Conservation (phyloP, 2,888 invertebrate genomes). For the Andrena marginata region DNA sequence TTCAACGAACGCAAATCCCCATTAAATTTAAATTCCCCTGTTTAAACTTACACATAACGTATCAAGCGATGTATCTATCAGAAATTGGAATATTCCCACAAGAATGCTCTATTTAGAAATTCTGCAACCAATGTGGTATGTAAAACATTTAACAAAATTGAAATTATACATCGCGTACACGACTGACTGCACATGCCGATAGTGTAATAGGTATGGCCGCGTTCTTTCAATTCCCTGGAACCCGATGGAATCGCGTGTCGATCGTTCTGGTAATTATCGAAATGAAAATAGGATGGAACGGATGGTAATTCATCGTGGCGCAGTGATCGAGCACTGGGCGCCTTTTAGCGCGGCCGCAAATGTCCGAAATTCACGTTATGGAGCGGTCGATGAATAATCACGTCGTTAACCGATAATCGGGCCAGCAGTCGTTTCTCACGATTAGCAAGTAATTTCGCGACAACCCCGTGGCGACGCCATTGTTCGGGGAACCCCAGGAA, state of each 20-base stretch:
- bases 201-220: neutral
- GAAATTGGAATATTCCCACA: too few species aligned
- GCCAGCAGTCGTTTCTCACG: conserved; percentile 51
- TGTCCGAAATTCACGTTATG: conserved; percentile 62
- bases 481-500: neutral
- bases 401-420: conserved; percentile 70
- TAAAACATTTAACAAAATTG: too few species aligned
- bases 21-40: too few species aligned
- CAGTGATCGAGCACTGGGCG: conserved; percentile 43
- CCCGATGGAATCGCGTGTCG: neutral
- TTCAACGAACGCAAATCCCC: too few species aligned
- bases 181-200: neutral
- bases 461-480: conserved; percentile 8
- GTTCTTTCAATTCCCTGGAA: neutral
- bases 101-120: too few species aligned
- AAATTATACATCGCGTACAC: neutral
- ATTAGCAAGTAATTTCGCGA: conserved; percentile 63
- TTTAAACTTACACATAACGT: too few species aligned
- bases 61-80: too few species aligned
- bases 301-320: conserved; percentile 43
- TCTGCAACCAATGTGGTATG: too few species aligned
- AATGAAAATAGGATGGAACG: conserved; percentile 49
- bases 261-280: conserved; percentile 40
- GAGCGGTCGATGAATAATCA: conserved; percentile 73
- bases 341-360: conserved; percentile 41